Evolutionary conservation across 2,888 invertebrate genomes (phyloP), one percentile per base, ranked within the genome.

Genomic region (Choristoneura rosaceana): DNA sequence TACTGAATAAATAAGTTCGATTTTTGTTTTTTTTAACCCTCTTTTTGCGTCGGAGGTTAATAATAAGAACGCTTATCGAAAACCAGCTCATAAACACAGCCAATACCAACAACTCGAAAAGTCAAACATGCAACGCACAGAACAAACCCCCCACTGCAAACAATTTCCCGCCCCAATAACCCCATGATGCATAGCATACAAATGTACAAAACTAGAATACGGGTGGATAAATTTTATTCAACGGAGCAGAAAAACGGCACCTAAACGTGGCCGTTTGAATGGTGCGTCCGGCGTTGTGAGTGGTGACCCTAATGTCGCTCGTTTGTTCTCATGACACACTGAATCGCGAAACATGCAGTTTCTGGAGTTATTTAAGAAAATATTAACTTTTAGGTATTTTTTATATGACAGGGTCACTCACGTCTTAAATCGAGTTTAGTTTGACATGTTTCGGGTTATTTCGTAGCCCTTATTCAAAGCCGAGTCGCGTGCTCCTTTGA

Each of bases 291-390:
- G 81, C 74, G 66, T 75, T 77, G 77, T 77, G 79, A 75, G 77
- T 73, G 76, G 79, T 79, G 84, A 77, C 83, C 83, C 79, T 84
- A 84, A 84, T 84, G 84, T 74, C 71, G 63, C 80, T 80, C 83
- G 79, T 83, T 83, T 81, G 82, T 82, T 82, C 80, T 81, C 79
- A 79, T 80, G 80, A 78, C 80, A 81, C 80, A 80, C 80, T 80
- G 80, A 80, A 81, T 78, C 80, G 78, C 43, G 43, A 3, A 60
- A 69, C 73, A 65, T 69, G 60, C 45, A 64, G 58, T 71, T 66
- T 58, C 63, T 69, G 38, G 17, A 25, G 59, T 10, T 43, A 50
- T 60, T 64, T 50, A 45, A 47, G 62, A 67, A 71, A 25, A 47
- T 70, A 59, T 14, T 10, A 38, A 34, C 34, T 59, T 8, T 25